Evolutionary conservation across 1,140 invertebrate genomes (phyloP).

Genomic region (Anoplolepis gracilipes): DNA sequence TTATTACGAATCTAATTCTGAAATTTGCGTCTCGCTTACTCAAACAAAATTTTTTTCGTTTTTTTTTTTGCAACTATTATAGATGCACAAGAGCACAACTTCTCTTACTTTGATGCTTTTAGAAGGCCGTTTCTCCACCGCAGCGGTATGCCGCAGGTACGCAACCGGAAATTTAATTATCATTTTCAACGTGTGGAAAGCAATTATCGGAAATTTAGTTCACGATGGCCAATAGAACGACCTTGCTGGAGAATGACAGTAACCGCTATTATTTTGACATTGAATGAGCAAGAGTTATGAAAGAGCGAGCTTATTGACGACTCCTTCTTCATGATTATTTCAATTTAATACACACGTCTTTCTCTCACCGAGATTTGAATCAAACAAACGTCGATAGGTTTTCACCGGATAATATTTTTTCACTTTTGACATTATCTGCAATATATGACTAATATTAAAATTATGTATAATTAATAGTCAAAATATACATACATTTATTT

Average conservation of each 20-base stretch:
- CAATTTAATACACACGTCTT: not conserved
- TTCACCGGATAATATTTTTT: not conserved
- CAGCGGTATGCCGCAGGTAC: slow-evolving; percentile 67
- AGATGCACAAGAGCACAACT: slow-evolving; percentile 33
- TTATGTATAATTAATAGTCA: not conserved
- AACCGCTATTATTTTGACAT: slow-evolving; percentile 30
- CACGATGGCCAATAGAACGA: slow-evolving; percentile 77
- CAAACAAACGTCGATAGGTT: not conserved
- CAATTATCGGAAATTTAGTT: slow-evolving; percentile 85
- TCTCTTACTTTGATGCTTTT: not conserved
- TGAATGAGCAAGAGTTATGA: slow-evolving; percentile 16
- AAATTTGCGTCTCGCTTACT: slow-evolving; percentile 27
- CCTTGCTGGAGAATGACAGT: slow-evolving; percentile 50
- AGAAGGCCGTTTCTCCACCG: slow-evolving; percentile 65
- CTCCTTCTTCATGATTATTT: slow-evolving; percentile 38
- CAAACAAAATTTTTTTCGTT: not conserved
- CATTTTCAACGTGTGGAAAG: slow-evolving; percentile 83
- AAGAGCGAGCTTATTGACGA: slow-evolving; percentile 65
- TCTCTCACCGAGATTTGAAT: not conserved
- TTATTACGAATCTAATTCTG: not conserved
- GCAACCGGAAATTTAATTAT: slow-evolving; percentile 83
- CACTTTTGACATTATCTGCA: not conserved
- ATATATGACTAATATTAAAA: not conserved
- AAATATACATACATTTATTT: not conserved
- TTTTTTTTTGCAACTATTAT: slow-evolving; percentile 5